Evolutionary conservation across 1,140 invertebrate genomes (phyloP), one percentile per base, ranked within the genome.

Genomic region (Hydropsyche tenuis): DNA sequence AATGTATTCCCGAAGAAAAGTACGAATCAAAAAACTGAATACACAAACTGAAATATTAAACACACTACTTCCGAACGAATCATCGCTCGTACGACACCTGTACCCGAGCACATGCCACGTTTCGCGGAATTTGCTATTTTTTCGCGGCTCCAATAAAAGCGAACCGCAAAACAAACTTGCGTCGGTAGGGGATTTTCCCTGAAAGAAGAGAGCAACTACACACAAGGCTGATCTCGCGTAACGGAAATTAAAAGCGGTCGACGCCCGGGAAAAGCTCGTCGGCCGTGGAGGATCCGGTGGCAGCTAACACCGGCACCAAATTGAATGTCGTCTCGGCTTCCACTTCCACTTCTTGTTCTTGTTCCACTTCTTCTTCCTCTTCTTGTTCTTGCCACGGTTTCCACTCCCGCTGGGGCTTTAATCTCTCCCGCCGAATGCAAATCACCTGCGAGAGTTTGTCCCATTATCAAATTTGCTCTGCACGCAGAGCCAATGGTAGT

Each of bases 361-460:
- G 30, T 37, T 37, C 30, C 9, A 4, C 30, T 37, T 9, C 30
- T 37, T 37, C 30, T 4, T 37, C 30, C 9, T 37, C 3, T 9
- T 9, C 3, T 37, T 37, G 30, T 37, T 37, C 30, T 37, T 37
- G n/a, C n/a, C n/a, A n/a, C n/a, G n/a, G n/a, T n/a, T n/a, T n/a
- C n/a, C n/a, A n/a, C 48, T 60, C 23, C 56, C 56, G 56, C 56
- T n/a, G 51, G 12, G 48, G 48, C 48, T 53, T 37, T 37, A 37
- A 37, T 37, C 30, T 37, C 9, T 37, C 3, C 48, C n/a, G 20
- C 23, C 56, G 56, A 60, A 60, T 60, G 56, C 56, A 60, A 60
- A 60, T 60, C 56, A 60, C 56, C 56, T 60, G 22, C 20, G 56
- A 60, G 56, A 60, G 23, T 60, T 60, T 60, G 56, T 23, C 56